Base-by-base conservation (phyloP, 2,797 vertebrate genomes). In the Tapirus indicus region DNA sequence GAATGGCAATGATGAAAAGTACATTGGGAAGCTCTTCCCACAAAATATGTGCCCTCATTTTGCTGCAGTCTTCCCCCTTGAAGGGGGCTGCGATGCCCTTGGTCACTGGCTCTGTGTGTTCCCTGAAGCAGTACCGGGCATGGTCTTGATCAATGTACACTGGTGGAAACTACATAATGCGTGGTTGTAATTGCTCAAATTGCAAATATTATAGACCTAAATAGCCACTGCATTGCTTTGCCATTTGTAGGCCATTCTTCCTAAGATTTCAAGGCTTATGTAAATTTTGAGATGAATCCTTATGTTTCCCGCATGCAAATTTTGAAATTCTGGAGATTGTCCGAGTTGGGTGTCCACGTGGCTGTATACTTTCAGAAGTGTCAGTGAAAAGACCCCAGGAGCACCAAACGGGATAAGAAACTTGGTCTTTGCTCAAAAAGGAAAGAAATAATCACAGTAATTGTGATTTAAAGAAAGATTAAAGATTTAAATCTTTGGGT, bases 21-120 rank as follows among this genome's bases (percentile, higher is more conserved):
- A 18, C 16, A 2, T 23, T 1, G 23, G 82, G 54, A 88, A 97
- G n/a, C 16, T 97, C 97, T 94, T 92, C 94, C 85, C 93, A 75
- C 7, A 44, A 92, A 95, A 74, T 4, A 91, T 78, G 83, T 85
- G 52, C 11, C 92, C 85, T 69, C 35, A 52, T 90, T 85, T 78
- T 88, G 92, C 62, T 32, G 79, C 94, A 88, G 83, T 94, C 93
- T 95, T 68, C 44, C 1, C 35, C 27, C 41, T 79, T 32, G 88
- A 97, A 60, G 20, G 44, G n/a, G 72, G 66, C 7, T 56, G 79
- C 66, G 56, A 32, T 82, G 58, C 84, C 96, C 77, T 91, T 41
- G 94, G 66, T 62, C n/a, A 8, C 5, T 17, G n/a, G 38, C 11
- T 6, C 29, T 86, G 68, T 85, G 93, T 56, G 92, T 97, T 54